A percentile compares a stretch with the other conserved stretches of the same genome.
Evolutionary conservation across 2,888 invertebrate species (phyloP).

Genomic region (Marronus borbonicus): DNA sequence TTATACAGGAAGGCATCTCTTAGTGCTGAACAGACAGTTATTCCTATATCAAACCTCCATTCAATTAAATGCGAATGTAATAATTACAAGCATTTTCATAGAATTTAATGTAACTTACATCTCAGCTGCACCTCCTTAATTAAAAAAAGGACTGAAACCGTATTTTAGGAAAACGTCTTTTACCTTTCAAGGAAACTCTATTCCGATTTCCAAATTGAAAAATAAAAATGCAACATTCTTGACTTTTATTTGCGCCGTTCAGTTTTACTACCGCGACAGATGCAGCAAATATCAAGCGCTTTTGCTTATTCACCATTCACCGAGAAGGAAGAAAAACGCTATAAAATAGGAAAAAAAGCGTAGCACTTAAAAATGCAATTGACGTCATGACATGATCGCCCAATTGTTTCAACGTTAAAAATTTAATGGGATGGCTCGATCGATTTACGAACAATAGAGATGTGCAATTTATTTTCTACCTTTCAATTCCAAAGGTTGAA

Average conservation of each 20-base stretch:
- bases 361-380: constrained; percentile 8
- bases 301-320: not conserved
- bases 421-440: not conserved
- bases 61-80: too few species aligned
- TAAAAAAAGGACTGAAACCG: not conserved
- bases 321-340: not conserved
- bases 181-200: too few species aligned
- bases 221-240: constrained; percentile 4
- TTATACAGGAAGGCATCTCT: too few species aligned
- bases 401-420: constrained; percentile 28
- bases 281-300: constrained; percentile 12
- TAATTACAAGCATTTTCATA: too few species aligned
- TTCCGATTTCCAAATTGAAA: constrained; percentile 1
- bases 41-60: too few species aligned
- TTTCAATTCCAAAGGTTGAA: too few species aligned
- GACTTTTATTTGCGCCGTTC: constrained; percentile 14
- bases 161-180: too few species aligned
- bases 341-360: not conserved
- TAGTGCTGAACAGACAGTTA: too few species aligned
- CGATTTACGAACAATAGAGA: not conserved
- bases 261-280: constrained; percentile 27
- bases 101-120: too few species aligned
- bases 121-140: too few species aligned
- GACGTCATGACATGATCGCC: constrained; percentile 3
- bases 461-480: too few species aligned